Evolutionary conservation across 2,113 vertebrate genomes (phyloP).

Genomic region (Campylomormyrus numenius): DNA sequence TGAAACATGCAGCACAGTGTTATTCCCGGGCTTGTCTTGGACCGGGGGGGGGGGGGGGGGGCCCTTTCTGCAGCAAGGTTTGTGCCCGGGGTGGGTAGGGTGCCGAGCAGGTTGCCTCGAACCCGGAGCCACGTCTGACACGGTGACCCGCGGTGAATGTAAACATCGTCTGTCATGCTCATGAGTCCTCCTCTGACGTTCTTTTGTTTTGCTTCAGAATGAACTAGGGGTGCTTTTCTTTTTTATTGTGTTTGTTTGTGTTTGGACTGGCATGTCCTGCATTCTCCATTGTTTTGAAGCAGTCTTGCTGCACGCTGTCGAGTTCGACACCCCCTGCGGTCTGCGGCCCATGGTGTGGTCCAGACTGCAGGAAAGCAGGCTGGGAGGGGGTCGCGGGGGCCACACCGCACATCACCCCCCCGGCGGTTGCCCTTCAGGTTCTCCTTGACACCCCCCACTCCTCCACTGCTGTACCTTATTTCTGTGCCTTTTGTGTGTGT

Average conservation of each 20-base stretch:
- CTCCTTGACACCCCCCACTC: neutral
- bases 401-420: neutral
- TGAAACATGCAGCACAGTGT: neutral
- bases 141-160: neutral
- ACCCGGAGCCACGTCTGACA: neutral
- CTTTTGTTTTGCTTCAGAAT: neutral
- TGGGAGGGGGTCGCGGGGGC: neutral
- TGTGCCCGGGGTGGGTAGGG: neutral
- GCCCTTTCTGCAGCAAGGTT: neutral
- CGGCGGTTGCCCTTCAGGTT: neutral
- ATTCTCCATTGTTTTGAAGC: neutral
- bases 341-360: neutral
- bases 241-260: neutral
- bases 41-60: neutral
- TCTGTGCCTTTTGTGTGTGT: neutral
- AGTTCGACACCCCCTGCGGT: neutral
- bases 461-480: neutral
- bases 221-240: neutral
- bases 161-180: neutral
- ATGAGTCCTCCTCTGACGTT: neutral
- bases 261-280: neutral
- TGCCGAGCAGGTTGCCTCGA: neutral
- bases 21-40: neutral
- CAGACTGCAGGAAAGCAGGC: neutral
- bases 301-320: neutral